Percentiles rank a stretch among this genome's conserved stretches.
Conservation (phyloP, 35 echinoderm and acorn worm genomes). For the Hemicentrotus pulcherrimus region DNA sequence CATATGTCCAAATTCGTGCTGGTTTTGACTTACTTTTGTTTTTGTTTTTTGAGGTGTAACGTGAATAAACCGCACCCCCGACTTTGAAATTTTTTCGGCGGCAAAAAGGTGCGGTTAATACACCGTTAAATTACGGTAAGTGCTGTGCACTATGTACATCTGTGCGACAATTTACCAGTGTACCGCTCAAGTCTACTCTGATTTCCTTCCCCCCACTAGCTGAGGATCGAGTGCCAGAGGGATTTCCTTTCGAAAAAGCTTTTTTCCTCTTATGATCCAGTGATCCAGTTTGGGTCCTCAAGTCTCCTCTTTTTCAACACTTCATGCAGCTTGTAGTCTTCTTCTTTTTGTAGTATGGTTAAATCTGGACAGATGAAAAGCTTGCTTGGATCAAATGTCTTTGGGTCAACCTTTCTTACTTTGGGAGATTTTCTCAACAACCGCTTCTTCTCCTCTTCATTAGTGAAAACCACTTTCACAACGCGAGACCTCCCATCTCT, state of each 20-base stretch:
- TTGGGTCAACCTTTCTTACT: background rate
- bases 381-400: background rate
- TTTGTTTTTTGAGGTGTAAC: too few species aligned
- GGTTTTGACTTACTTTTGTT: too few species aligned
- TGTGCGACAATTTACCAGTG: too few species aligned
- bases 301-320: background rate
- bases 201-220: background rate
- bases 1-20: too few species aligned
- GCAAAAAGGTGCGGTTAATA: too few species aligned
- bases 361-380: background rate
- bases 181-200: too few species aligned
- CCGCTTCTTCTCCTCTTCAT: background rate
- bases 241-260: background rate
- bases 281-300: background rate
- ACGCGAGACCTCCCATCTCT: background rate
- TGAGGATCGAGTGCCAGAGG: background rate
- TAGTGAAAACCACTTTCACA: background rate
- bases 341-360: background rate
- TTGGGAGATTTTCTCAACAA: background rate
- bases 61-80: too few species aligned
- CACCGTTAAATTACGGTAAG: too few species aligned
- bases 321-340: background rate
- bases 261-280: background rate
- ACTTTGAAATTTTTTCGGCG: too few species aligned
- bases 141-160: too few species aligned